Base-by-base conservation (phyloP, 2,797 vertebrate genomes). In the Fundulus diaphanus region DNA sequence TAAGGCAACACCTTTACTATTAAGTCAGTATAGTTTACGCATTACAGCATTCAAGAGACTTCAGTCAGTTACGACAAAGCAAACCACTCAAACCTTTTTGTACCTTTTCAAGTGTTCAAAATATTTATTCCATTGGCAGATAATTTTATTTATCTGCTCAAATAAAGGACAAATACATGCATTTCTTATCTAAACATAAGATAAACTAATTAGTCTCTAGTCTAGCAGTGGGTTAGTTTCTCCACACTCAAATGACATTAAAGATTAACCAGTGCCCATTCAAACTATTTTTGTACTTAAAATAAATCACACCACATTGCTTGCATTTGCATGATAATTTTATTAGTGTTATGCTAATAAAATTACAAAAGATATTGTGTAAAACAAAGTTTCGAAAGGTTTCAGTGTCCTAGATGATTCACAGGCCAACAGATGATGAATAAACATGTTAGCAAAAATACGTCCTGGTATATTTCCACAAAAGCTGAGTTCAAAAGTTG, bases 261-360 rank as follows among this genome's bases (percentile, higher is more conserved):
- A 61, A 35, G 57, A 61, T 35, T 61, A 61, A 59, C 33, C 57
- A 59, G 31, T 7, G 3, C 57, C 18, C 20, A 33, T 12, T 61
- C 24, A 40, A 63, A 63, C 59, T 12, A 22, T 37, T 7, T 42
- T 42, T 15, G 20, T 7, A 15, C 42, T 3, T 16, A n/a, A 66
- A 52, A 75, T 59, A 31, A 77, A 73, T 18, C 1, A 81, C 12
- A 75, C 22, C 35, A 72, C 74, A 70, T 1, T 42, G 11, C 0
- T 1, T 18, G 16, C 20, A 40, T 16, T 85, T 77, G 49, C 54
- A 72, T 74, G 27, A 74, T 59, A 5, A 42, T 72, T 91, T 93
- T 89, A 91, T 93, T 92, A 78, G 46, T 57, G 73, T 67, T 74
- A 29, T 44, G 33, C 56, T 61, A 61, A 54, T 71, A 72, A 56